Conservation (phyloP, 1,140 invertebrate species). For the Eupristina koningsbergeri region DNA sequence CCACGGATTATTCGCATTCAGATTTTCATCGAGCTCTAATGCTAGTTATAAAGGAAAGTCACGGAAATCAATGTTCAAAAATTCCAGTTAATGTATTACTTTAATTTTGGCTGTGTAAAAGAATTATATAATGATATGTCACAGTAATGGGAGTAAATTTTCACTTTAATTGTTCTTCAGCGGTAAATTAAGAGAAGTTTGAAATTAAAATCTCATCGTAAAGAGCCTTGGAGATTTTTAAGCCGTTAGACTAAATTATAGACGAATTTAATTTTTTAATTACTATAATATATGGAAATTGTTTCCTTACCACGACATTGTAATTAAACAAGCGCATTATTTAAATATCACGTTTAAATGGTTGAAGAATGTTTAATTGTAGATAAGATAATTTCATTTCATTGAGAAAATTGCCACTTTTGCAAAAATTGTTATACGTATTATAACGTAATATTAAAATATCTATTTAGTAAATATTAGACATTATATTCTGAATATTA, state of each 20-base stretch:
- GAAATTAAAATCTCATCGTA: not conserved
- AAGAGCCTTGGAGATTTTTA: not conserved
- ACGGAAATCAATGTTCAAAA: not conserved
- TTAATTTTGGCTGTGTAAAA: not conserved
- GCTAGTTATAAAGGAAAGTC: not conserved
- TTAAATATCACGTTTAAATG: too few relatives aligned
- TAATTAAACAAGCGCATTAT: not conserved
- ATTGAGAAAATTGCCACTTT: too few relatives aligned
- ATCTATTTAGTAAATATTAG: too few relatives aligned
- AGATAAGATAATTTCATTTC: too few relatives aligned
- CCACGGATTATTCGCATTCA: not conserved
- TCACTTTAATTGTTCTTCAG: not conserved
- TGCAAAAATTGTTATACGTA: too few relatives aligned
- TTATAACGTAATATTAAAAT: too few relatives aligned
- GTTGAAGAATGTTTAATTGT: too few relatives aligned
- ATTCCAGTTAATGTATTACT: not conserved
- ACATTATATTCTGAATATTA: too few relatives aligned
- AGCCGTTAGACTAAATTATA: not conserved
- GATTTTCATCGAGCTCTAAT: not conserved
- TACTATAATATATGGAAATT: not conserved
- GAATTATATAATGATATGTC: not conserved
- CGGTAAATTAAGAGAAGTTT: not conserved
- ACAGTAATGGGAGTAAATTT: not conserved
- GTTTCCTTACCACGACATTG: not conserved
- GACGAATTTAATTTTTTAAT: not conserved